Percentiles rank a stretch among this genome's conserved stretches.
These are phyloP conservation scores for Gryllus bimaculatus DNA, from an alignment of 1,140 invertebrate genomes.

Conservation along the genomic window DNA sequence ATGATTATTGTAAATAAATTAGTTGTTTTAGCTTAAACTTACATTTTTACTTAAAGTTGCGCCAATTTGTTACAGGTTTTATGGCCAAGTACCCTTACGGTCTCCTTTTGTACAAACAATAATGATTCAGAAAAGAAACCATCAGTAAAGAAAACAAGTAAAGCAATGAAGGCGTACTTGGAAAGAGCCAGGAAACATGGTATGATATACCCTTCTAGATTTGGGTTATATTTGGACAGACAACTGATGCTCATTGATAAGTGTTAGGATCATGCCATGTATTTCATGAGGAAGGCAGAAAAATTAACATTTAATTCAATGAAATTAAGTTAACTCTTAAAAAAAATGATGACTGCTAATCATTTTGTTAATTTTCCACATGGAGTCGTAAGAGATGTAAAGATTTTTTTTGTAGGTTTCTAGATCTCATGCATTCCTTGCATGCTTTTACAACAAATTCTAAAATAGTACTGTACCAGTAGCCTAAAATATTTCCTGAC, in stretches of 20 bases:
- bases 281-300: neutral
- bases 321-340: neutral
- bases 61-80: no score
- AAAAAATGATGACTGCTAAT: neutral
- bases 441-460: no score
- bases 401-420: no score
- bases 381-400: neutral
- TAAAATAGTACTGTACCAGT: neutral
- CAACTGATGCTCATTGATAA: neutral
- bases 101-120: no score
- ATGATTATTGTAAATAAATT: no score
- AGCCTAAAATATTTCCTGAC: constrained; percentile 8
- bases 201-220: constrained; percentile 30
- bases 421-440: no score
- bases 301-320: no score
- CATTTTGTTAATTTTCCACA: neutral
- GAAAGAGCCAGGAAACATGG: constrained; percentile 68
- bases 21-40: no score
- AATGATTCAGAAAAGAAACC: neutral
- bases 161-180: constrained; percentile 81
- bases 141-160: constrained; percentile 54
- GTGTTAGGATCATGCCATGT: neutral
- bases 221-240: neutral
- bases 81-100: no score
- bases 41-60: no score